These are phyloP conservation scores for Thecocarcelia acutangulata DNA, from an alignment of 2,888 invertebrate species.

Conservation along the genomic window DNA sequence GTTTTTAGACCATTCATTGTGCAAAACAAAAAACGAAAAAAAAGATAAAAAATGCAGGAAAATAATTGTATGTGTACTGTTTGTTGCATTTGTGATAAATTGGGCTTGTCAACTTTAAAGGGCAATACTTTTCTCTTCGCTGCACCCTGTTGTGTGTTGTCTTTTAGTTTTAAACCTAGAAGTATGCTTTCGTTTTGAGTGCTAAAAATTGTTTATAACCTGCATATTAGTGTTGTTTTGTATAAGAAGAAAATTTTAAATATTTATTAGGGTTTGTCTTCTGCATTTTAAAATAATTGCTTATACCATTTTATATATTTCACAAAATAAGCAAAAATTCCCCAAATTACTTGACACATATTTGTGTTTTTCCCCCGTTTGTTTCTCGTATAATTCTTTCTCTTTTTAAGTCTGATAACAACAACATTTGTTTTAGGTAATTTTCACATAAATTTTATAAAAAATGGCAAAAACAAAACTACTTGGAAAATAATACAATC, in stretches of 20 bases:
- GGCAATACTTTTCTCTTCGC: slow-evolving; percentile 32
- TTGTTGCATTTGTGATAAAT: slow-evolving; percentile 76
- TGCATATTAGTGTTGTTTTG: slow-evolving; percentile 37
- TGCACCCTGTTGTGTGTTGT: slow-evolving; percentile 43
- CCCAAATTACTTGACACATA: slow-evolving; percentile 68
- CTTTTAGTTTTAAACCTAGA: slow-evolving; percentile 4
- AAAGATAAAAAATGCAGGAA: slow-evolving; percentile 60
- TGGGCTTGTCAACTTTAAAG: slow-evolving; percentile 78
- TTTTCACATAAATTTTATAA: slow-evolving; percentile 6
- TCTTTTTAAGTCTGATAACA: no score
- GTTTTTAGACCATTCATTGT: slow-evolving; percentile 19
- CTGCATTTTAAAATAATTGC: slow-evolving; percentile 59
- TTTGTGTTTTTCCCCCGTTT: no score
- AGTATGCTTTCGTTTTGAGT: slow-evolving; percentile 33
- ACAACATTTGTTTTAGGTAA: neutral
- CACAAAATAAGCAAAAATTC: slow-evolving; percentile 71
- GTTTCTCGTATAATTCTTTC: neutral
- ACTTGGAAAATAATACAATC: slow-evolving; percentile 44
- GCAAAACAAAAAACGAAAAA: slow-evolving; percentile 39
- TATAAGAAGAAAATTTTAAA: slow-evolving; percentile 18
- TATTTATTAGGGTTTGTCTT: slow-evolving; percentile 64
- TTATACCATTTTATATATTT: slow-evolving; percentile 41
- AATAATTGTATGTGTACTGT: slow-evolving; percentile 59
- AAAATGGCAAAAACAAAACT: slow-evolving; percentile 31
- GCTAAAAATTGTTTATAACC: slow-evolving; percentile 25